phyloP scores from a whole-genome alignment of 2,113 vertebrate species.

The Mesembrinibis cayennensis region DNA sequence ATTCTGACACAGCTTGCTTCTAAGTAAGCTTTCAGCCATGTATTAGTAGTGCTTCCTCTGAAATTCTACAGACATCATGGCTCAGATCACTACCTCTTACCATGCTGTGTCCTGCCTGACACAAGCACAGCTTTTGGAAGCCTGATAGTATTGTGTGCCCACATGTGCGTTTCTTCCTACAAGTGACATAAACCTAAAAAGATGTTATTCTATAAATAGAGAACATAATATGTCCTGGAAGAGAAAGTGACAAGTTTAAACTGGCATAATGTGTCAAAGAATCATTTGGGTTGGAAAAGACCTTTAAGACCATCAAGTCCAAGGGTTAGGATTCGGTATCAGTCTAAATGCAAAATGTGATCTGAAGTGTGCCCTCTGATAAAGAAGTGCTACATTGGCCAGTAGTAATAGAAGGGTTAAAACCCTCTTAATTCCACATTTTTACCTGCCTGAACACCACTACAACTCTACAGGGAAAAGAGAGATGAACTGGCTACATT shows the following conservation, averaged over 20 bases:
- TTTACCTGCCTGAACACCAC: neutral
- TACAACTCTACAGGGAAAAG: neutral
- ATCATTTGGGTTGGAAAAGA: no score
- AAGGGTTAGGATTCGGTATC: neutral
- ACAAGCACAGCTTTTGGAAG: neutral
- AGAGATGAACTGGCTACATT: neutral
- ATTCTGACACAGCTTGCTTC: neutral
- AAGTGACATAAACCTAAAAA: neutral
- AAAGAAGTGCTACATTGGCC: neutral
- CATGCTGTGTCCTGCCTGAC: neutral
- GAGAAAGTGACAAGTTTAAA: neutral
- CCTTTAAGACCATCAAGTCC: no score
- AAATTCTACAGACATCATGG: neutral
- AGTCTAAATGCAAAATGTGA: neutral
- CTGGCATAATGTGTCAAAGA: neutral
- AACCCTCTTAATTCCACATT: neutral
- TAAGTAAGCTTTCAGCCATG: neutral
- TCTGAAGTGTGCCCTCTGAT: neutral
- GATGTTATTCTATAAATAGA: neutral
- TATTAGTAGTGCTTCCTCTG: neutral
- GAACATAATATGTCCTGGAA: neutral
- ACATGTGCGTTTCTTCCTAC: accelerated
- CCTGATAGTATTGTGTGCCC: neutral
- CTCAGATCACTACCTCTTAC: neutral
- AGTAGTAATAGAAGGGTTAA: neutral